Base-by-base conservation (phyloP, 2,888 invertebrate genomes). In the Blastobasis lacticolella region DNA sequence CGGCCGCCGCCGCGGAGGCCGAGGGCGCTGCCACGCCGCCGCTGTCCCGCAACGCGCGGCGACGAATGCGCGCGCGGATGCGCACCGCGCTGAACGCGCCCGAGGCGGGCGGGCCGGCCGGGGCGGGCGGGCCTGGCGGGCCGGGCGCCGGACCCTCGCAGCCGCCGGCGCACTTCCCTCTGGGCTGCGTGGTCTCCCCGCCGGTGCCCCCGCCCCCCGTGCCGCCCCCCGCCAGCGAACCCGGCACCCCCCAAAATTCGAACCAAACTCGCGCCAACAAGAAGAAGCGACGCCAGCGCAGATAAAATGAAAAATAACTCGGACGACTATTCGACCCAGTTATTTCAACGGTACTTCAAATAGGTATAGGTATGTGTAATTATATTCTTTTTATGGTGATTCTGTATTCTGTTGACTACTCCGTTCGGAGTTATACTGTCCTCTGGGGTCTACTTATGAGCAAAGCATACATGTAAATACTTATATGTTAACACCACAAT, bases 221-320 rank as follows among this genome's bases (percentile, higher is more conserved):
- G n/a, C 60, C 66, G 46, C 7, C 7, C 9, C 9, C 6, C 9
- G 7, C 6, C 7, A 8, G 7, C 7, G 6, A 6, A 8, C n/a
- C n/a, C 42, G 42, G n/a, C 5, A n/a, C 42, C 9, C 48, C 69
- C 5, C 69, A 63, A 48, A 73, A 69, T 44, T 67, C 58, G 38
- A 73, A 64, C 50, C 57, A 53, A 38, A 48, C 57, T 6, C 81
- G 81, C 54, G 62, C 66, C 37, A 81, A 74, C 59, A 86, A 77
- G 66, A 85, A 78, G 62, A 81, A 76, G 60, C 81, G 80, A 55
- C 81, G 80, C 55, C 79, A 82, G 42, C 85, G 82, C 61, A 80
- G 78, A 79, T 84, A 83, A 78, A 68, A 49, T 50, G 56, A 57
- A 41, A 48, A 47, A 38, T 47, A 43, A 48, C 45, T 53, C 51